Conservation (phyloP, 2,888 invertebrate genomes). For the Andricus curvator region DNA sequence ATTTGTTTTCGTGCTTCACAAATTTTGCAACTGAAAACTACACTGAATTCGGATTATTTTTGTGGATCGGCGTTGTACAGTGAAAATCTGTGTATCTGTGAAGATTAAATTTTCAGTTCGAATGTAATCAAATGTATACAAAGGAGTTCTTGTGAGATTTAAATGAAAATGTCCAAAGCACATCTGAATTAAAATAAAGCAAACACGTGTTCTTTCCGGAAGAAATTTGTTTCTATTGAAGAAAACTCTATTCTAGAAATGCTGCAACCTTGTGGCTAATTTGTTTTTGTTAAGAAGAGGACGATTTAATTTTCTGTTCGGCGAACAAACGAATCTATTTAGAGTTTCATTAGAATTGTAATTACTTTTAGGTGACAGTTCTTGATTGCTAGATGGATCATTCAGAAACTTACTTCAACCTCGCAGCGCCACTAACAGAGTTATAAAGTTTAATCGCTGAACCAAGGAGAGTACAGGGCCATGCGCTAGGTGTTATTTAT, state of each 20-base stretch:
- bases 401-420: constrained; percentile 47
- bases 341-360: constrained; percentile 43
- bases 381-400: constrained; percentile 54
- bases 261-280: not conserved
- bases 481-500: constrained; percentile 48
- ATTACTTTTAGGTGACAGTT: constrained; percentile 49
- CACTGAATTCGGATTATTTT: no score
- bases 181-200: no score
- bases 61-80: no score
- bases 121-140: not conserved
- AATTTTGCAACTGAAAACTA: no score
- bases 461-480: constrained; percentile 43
- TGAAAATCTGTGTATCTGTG: not conserved
- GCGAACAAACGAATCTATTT: constrained; percentile 28
- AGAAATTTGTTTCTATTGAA: not conserved
- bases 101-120: no score
- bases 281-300: not conserved
- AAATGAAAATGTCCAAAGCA: not conserved
- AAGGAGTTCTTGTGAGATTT: not conserved
- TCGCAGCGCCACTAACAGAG: constrained; percentile 40
- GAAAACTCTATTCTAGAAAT: not conserved
- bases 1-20: no score
- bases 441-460: constrained; percentile 48
- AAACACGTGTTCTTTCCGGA: no score
- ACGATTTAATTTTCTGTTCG: constrained; percentile 18